These are phyloP conservation scores for Asteroscopus sphinx DNA, from an alignment of 2,888 invertebrate genomes.

Conservation along the genomic window DNA sequence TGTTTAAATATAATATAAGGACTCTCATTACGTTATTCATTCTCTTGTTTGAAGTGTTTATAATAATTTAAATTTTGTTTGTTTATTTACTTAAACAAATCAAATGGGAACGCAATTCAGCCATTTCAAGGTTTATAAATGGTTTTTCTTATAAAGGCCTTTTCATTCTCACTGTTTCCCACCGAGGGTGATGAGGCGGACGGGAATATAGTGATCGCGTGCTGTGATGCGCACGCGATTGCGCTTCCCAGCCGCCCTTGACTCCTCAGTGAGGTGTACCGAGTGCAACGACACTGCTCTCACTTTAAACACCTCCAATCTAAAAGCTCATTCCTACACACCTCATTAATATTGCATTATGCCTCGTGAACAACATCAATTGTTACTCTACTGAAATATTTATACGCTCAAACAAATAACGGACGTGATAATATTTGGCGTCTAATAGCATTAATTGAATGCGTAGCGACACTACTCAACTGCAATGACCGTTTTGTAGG, in stretches of 20 bases:
- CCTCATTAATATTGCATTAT: conserved; percentile 47
- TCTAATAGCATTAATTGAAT: conserved; percentile 73
- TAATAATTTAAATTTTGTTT: neutral
- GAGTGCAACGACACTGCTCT: conserved; percentile 76
- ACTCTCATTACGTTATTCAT: conserved; percentile 35
- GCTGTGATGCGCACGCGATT: conserved; percentile 65
- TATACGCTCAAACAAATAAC: conserved; percentile 51
- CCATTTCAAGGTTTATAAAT: conserved; percentile 12
- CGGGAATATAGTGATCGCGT: conserved; percentile 65
- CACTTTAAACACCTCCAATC: conserved; percentile 43
- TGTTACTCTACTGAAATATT: conserved; percentile 35
- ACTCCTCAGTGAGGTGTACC: conserved; percentile 70
- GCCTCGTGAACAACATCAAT: conserved; percentile 36
- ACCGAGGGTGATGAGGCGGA: conserved; percentile 52
- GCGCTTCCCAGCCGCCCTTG: conserved; percentile 77
- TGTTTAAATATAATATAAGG: conserved; percentile 37
- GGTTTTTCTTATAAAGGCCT: conserved; percentile 34
- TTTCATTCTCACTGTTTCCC: conserved; percentile 59
- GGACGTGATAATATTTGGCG: conserved; percentile 66
- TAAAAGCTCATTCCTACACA: conserved; percentile 36
- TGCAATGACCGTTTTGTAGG: conserved; percentile 65
- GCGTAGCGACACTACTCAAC: conserved; percentile 61
- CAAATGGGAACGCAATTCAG: conserved; percentile 1
- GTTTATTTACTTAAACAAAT: neutral
- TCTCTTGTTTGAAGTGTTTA: conserved; percentile 1